These are phyloP conservation scores for Pterostichus madidus DNA, from an alignment of 2,888 invertebrate genomes.

Conservation along the genomic window DNA sequence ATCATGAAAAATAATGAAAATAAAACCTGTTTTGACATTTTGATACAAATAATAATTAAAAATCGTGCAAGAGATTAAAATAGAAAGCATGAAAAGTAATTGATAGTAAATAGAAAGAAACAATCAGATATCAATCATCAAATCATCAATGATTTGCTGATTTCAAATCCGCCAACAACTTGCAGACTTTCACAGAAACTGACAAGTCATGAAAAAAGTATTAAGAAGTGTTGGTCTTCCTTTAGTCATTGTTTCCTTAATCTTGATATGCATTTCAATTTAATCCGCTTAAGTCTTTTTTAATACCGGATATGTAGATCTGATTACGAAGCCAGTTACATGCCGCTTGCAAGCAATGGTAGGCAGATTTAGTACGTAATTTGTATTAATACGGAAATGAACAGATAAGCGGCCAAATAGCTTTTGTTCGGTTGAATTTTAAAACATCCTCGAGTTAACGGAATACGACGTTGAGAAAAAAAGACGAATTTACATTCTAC, in stretches of 20 bases:
- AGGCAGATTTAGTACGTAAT: slow-evolving; percentile 66
- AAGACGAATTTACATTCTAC: slow-evolving; percentile 31
- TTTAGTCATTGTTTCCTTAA: slow-evolving; percentile 60
- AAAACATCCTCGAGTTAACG: slow-evolving; percentile 30
- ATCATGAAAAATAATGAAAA: not conserved
- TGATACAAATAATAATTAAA: slow-evolving; percentile 1
- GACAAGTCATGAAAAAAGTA: slow-evolving; percentile 59
- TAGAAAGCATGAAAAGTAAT: slow-evolving; percentile 28
- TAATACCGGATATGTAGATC: slow-evolving; percentile 66
- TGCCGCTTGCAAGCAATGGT: slow-evolving; percentile 62
- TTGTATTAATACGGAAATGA: slow-evolving; percentile 65
- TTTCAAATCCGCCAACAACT: slow-evolving; percentile 16
- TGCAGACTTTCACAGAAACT: slow-evolving; percentile 35
- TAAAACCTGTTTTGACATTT: slow-evolving; percentile 15
- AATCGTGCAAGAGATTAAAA: not conserved
- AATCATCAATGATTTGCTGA: not conserved
- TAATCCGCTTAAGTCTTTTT: slow-evolving; percentile 65
- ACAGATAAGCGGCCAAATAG: slow-evolving; percentile 57
- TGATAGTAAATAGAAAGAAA: slow-evolving; percentile 7
- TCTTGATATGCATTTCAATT: slow-evolving; percentile 64
- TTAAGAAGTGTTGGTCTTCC: slow-evolving; percentile 52
- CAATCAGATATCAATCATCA: not conserved
- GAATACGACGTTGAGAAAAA: slow-evolving; percentile 1
- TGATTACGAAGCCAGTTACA: slow-evolving; percentile 58
- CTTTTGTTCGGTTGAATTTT: slow-evolving; percentile 38